Conservation (phyloP, 64 coral and sea anemone genomes). For the Montipora foliosa region DNA sequence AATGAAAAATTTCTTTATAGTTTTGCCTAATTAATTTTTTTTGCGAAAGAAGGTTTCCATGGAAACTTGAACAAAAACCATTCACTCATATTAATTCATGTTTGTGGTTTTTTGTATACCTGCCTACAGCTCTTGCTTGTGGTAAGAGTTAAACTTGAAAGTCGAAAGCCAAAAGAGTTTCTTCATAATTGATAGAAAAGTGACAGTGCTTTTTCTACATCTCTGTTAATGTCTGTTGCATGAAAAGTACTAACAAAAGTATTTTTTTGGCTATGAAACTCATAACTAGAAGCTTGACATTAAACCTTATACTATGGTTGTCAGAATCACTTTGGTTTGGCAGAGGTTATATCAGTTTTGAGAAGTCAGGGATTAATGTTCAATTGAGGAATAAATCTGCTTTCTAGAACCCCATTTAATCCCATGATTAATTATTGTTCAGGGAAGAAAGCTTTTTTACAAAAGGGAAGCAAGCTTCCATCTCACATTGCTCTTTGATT, state of each 20-base stretch:
- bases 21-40: conserved; percentile 42
- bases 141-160: neutral
- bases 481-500: too few relatives aligned
- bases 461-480: too few relatives aligned
- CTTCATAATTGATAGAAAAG: neutral
- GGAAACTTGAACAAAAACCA: conserved; percentile 15
- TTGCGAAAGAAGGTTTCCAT: conserved; percentile 1
- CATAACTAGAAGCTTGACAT: neutral
- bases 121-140: neutral
- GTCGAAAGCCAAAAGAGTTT: neutral
- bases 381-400: too few relatives aligned
- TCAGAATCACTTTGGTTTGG: too few relatives aligned
- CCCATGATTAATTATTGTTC: too few relatives aligned
- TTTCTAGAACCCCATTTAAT: too few relatives aligned
- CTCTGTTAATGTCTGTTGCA: too few relatives aligned
- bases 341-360: neutral
- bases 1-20: conserved; percentile 8
- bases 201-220: too few relatives aligned
- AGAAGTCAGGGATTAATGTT: neutral
- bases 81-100: neutral
- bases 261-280: neutral
- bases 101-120: neutral
- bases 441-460: too few relatives aligned
- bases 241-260: too few relatives aligned
- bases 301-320: too few relatives aligned